A percentile compares a stretch with the other conserved stretches of the same genome.
These are phyloP conservation scores for Nixonia krombeini DNA, from an alignment of 1,140 invertebrate genomes.

Conservation along the genomic window DNA sequence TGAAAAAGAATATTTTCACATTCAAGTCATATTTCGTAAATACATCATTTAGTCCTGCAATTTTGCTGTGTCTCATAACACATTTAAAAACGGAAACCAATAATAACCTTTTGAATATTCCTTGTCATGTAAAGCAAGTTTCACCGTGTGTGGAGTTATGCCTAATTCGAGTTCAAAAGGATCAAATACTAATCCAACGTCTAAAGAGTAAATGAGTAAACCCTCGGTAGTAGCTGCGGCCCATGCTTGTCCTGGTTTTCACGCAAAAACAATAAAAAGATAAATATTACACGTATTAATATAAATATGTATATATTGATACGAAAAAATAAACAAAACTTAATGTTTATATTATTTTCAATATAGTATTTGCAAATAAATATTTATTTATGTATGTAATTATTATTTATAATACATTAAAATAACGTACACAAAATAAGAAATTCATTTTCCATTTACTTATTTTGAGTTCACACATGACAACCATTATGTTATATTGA, in stretches of 20 bases:
- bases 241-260: constrained; percentile 82
- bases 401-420: too few relatives aligned
- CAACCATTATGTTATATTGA: too few relatives aligned
- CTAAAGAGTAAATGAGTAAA: constrained; percentile 90
- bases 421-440: too few relatives aligned
- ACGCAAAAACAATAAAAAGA: constrained; percentile 7
- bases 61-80: too few relatives aligned
- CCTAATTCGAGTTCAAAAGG: constrained; percentile 87
- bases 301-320: constrained; percentile 5
- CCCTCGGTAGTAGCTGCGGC: constrained; percentile 95
- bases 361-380: too few relatives aligned
- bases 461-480: too few relatives aligned
- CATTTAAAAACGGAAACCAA: too few relatives aligned
- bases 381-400: too few relatives aligned
- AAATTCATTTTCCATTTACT: too few relatives aligned
- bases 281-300: not conserved
- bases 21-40: too few relatives aligned
- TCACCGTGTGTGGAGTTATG: constrained; percentile 84
- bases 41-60: constrained; percentile 17
- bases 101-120: constrained; percentile 79
- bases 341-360: too few relatives aligned
- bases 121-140: constrained; percentile 75
- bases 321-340: constrained; percentile 3
- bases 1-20: constrained; percentile 60
- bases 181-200: constrained; percentile 83